Percentiles rank a stretch among this genome's conserved stretches.
These are phyloP conservation scores for Ethmia dodecea DNA, from an alignment of 2,888 invertebrate species.

Conservation along the genomic window DNA sequence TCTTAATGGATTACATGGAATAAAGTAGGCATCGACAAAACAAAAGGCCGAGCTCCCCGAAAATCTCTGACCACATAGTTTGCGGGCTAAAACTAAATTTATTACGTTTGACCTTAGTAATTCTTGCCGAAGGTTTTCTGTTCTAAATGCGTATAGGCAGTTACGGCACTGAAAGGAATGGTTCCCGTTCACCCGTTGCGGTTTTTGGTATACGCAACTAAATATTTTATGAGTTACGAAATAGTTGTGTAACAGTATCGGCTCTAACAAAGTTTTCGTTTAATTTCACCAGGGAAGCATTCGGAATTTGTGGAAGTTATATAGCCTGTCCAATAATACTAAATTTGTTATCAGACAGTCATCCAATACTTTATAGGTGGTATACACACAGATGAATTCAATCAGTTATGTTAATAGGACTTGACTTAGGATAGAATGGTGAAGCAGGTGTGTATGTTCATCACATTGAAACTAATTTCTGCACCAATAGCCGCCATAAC, in stretches of 20 bases:
- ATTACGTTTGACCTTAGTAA: slow-evolving; percentile 75
- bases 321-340: slow-evolving; percentile 1
- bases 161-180: slow-evolving; percentile 64
- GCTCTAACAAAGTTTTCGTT: slow-evolving; percentile 32
- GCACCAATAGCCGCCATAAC: slow-evolving; percentile 55
- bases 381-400: too few species aligned
- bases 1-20: slow-evolving; percentile 72
- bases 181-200: slow-evolving; percentile 49
- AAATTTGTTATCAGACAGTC: too few species aligned
- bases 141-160: slow-evolving; percentile 61
- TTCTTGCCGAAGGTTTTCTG: slow-evolving; percentile 69
- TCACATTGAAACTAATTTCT: slow-evolving; percentile 54
- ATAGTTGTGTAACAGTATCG: slow-evolving; percentile 47
- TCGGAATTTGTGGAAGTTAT: slow-evolving; percentile 10
- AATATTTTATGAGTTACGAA: slow-evolving; percentile 71
- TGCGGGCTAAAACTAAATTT: slow-evolving; percentile 73
- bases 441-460: too few species aligned
- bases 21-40: slow-evolving; percentile 72
- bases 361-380: too few species aligned
- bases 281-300: slow-evolving; percentile 42
- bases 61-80: slow-evolving; percentile 72
- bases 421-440: too few species aligned
- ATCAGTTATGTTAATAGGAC: too few species aligned
- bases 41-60: slow-evolving; percentile 62
- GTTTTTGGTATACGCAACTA: slow-evolving; percentile 58